Conservation (phyloP, 2,113 vertebrate genomes). For the Atherinomorus stipes region DNA sequence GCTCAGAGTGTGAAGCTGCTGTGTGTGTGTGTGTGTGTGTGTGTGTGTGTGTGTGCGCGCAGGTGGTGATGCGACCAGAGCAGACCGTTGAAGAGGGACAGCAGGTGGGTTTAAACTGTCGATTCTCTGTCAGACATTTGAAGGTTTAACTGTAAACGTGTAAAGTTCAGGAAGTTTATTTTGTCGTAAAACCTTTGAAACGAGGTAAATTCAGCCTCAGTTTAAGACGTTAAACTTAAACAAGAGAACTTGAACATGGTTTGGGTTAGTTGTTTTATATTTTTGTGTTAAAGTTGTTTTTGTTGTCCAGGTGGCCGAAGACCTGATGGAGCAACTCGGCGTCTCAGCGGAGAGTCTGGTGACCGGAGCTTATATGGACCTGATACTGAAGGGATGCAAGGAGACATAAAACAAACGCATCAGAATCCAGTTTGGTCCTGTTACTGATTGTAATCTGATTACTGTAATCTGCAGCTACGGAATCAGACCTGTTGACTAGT, state of each 20-base stretch:
- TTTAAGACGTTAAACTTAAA: too few relatives aligned
- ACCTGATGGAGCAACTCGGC: conserved; percentile 83
- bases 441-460: conserved; percentile 7
- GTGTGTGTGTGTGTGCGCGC: conserved; percentile 8
- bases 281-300: background rate
- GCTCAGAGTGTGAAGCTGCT: background rate
- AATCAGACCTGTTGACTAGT: too few relatives aligned
- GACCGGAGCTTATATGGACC: conserved; percentile 87
- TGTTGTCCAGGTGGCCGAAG: conserved; percentile 64
- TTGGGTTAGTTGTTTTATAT: too few relatives aligned
- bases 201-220: too few relatives aligned
- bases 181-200: too few relatives aligned
- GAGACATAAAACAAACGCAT: conserved; percentile 36
- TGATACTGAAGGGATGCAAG: conserved; percentile 70
- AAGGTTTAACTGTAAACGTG: too few relatives aligned
- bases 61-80: conserved; percentile 86
- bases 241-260: too few relatives aligned
- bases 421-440: too few relatives aligned
- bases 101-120: conserved; percentile 43
- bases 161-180: too few relatives aligned
- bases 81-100: conserved; percentile 83
- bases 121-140: too few relatives aligned
- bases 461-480: background rate
- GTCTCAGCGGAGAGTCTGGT: conserved; percentile 81
- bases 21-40: too few relatives aligned